Base-by-base conservation (phyloP, 2,113 vertebrate species). In the Tetrax tetrax region DNA sequence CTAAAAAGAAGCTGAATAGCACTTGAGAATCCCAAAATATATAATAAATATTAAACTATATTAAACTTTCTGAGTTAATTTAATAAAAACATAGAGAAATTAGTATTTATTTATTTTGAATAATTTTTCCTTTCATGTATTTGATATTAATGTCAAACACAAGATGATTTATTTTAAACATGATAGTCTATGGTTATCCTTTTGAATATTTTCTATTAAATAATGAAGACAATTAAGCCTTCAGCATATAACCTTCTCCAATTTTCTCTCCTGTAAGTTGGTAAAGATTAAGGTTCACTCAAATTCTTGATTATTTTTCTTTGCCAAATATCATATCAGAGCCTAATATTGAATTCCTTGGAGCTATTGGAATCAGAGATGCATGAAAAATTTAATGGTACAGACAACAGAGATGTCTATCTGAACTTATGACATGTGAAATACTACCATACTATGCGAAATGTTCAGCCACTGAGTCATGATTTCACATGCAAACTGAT, bases 81-180 rank as follows among this genome's bases (percentile, higher is more conserved):
- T 87, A 6, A 38, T 17, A 14, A 57, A 43, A 70, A 6, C 1
- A 3, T 35, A 31, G 3, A 33, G 4, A 4, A 66, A 0, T 13
- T 57, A n/a, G n/a, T 59, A 18, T 63, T 59, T 35, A 79, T 72
- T 45, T 4, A 59, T 64, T 77, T 31, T n/a, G 4, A 10, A 10
- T 51, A 43, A 20, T 57, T 74, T 61, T 78, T 74, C 38, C 41
- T 4, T 48, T 79, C 21, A 48, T 57, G 8, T n/a, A 2, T 43
- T 90, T 84, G 71, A 14, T 59, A 54, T 50, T 35, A 75, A 45
- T 66, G 29, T 9, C 23, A 83, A 53, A 53, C 13, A 28, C 71
- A 54, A 31, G 20, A 74, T 22, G 3, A 69, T 37, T 47, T 2
- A 48, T 88, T 82, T 78, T 14, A 41, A 90, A 71, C 10, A 7